phyloP scores from a whole-genome alignment of 2,888 invertebrate species.

The Julus scandinavius region DNA sequence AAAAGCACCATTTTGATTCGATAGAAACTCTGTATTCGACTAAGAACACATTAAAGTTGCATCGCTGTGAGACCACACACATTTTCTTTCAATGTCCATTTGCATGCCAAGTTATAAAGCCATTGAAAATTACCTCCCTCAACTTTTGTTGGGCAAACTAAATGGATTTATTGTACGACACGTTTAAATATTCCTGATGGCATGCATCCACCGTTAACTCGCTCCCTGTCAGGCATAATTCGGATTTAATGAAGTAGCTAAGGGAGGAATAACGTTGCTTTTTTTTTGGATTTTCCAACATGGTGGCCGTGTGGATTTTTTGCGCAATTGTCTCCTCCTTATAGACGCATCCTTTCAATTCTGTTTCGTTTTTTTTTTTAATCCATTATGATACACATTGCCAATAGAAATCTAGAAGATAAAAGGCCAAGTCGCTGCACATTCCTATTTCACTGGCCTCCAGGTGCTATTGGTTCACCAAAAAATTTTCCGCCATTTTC shows the following conservation, averaged over 20 bases:
- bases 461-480: conserved; percentile 49
- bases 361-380: not conserved
- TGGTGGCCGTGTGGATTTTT: conserved; percentile 38
- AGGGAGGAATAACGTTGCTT: not conserved
- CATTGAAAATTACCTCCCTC: conserved; percentile 26
- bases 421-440: not conserved
- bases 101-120: conserved; percentile 26
- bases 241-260: conserved; percentile 24
- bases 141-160: conserved; percentile 35
- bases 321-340: conserved; percentile 42
- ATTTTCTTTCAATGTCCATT: conserved; percentile 39
- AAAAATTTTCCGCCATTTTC: conserved; percentile 52
- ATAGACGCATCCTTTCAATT: conserved; percentile 42
- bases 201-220: conserved; percentile 37
- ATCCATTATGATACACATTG: conserved; percentile 42
- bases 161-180: conserved; percentile 31
- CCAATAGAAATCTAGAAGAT: conserved; percentile 16
- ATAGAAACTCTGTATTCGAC: not conserved
- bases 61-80: conserved; percentile 27
- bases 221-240: conserved; percentile 39
- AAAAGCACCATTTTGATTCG: conserved; percentile 4
- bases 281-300: not conserved
- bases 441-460: conserved; percentile 44
- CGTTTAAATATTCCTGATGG: conserved; percentile 29
- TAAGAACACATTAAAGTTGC: not conserved